Conservation (phyloP, 2,888 invertebrate genomes). For the Tortrix viridana region DNA sequence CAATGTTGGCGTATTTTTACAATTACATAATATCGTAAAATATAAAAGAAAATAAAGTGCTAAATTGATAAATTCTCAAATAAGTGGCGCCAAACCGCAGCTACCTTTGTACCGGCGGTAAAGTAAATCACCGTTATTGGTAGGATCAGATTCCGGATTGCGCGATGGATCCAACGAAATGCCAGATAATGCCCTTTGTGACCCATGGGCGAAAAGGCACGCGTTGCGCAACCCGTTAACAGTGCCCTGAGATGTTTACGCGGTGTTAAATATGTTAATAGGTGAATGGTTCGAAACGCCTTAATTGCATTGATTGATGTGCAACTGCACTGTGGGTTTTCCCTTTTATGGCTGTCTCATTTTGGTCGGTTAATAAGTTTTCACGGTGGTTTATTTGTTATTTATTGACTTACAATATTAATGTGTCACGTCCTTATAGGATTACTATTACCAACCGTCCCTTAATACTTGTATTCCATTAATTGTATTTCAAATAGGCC, state of each 20-base stretch:
- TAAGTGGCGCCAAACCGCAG: too few species aligned
- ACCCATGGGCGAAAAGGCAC: constrained; percentile 57
- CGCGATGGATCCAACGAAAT: constrained; percentile 39
- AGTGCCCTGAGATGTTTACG: constrained; percentile 61
- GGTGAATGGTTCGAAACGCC: constrained; percentile 63
- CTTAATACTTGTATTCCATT: too few species aligned
- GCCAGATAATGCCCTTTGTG: constrained; percentile 68
- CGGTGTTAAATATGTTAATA: constrained; percentile 69
- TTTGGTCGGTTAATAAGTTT: neutral
- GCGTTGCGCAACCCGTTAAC: constrained; percentile 61
- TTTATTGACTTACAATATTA: constrained; percentile 2
- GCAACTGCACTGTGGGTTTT: constrained; percentile 46
- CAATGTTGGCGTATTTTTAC: too few species aligned
- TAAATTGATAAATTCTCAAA: too few species aligned
- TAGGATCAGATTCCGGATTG: constrained; percentile 30
- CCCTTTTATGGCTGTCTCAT: constrained; percentile 21
- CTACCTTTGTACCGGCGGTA: neutral
- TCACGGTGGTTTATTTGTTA: constrained; percentile 1
- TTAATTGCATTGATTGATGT: constrained; percentile 73
- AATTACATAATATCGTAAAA: too few species aligned
- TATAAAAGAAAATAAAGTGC: too few species aligned
- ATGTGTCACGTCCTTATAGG: neutral
- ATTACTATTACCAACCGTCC: neutral
- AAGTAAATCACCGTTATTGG: constrained; percentile 14
- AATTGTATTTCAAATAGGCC: too few species aligned